Conservation (phyloP, 2,113 vertebrate genomes). For the Cebidichthys violaceus region DNA sequence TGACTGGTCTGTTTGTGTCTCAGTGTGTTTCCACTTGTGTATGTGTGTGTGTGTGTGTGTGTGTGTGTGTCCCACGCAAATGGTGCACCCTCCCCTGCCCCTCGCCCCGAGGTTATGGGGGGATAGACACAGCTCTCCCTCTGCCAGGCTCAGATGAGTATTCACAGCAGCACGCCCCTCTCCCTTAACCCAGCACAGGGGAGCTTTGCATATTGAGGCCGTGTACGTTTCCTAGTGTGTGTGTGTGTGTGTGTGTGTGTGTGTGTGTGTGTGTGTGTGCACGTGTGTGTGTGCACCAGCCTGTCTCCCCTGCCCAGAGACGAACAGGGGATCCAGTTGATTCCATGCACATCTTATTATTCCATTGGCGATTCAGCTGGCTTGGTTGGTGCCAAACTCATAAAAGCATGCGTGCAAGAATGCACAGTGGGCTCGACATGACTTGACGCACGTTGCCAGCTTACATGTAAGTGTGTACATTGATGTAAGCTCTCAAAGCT, state of each 20-base stretch:
- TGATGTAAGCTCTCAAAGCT: constrained; percentile 24
- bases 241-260: constrained; percentile 50
- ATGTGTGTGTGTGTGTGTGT: constrained; percentile 77
- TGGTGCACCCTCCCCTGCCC: constrained; percentile 70
- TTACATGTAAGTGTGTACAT: constrained; percentile 26
- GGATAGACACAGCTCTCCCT: constrained; percentile 75
- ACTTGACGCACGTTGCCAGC: constrained; percentile 40
- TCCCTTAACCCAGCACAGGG: constrained; percentile 77
- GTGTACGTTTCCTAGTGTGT: constrained; percentile 59
- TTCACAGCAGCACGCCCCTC: constrained; percentile 79
- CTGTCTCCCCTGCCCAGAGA: constrained; percentile 57
- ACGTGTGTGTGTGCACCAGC: constrained; percentile 29
- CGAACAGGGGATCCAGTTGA: constrained; percentile 70
- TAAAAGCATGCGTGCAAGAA: constrained; percentile 52
- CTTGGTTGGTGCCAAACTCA: constrained; percentile 58
- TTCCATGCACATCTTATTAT: constrained; percentile 74
- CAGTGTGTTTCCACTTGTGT: constrained; percentile 61
- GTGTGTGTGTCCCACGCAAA: constrained; percentile 76
- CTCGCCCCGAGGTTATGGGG: constrained; percentile 78
- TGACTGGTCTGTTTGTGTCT: constrained; percentile 51
- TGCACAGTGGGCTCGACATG: constrained; percentile 49
- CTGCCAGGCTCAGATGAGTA: constrained; percentile 81
- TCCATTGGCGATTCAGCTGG: constrained; percentile 67
- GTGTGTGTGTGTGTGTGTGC: constrained; percentile 32
- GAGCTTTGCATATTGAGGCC: constrained; percentile 81